Base-by-base conservation (phyloP, 2,797 vertebrate species). In the Macropodus opercularis region DNA sequence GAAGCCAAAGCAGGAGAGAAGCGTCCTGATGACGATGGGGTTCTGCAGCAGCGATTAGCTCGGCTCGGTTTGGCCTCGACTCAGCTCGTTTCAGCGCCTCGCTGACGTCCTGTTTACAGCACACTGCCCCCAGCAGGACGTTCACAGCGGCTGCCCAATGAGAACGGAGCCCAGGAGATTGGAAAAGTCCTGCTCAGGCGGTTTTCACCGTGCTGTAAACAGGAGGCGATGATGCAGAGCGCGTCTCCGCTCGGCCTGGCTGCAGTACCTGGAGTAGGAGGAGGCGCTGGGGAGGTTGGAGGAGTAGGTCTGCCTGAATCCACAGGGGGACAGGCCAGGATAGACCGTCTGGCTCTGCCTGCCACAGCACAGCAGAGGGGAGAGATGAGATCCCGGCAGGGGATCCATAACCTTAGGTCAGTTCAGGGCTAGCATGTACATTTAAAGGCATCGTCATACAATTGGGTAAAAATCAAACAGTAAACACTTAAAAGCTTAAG, bases 321-420 rank as follows among this genome's bases (percentile, higher is more conserved):
- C 96, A 92, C 96, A 98, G 91, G 97, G 94, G 89, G 96, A 92
- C 90, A 98, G 91, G 86, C 31, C 51, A 22, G 97, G 94, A 91
- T 96, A 99, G 92, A 98, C 95, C 88, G 96, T 92, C 93, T 96
- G 96, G 91, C 94, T 95, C 93, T 96, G 95, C 97, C 97, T 98
- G 94, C 91, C 94, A 92, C 91, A 90, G 81, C 79, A 88, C 75
- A 80, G 79, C 82, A 80, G 61, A 85, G 58, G 78, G 62, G 53
- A 78, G 77, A 85, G 46, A 88, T 17, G 69, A 72, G 14, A 46
- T 44, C 34, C 26, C 21, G 2, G 3, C 0, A 24, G 51, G 36
- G 54, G 27, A 29, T 39, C 13, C n/a, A n/a, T n/a, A 35, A 27
- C 2, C 50, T 44, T 9, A 29, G 23, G 29, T 26, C 38, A 42